Percentiles rank a stretch among this genome's conserved stretches.
Conservation (phyloP, 2,888 invertebrate species). For the Nomada fucata region DNA sequence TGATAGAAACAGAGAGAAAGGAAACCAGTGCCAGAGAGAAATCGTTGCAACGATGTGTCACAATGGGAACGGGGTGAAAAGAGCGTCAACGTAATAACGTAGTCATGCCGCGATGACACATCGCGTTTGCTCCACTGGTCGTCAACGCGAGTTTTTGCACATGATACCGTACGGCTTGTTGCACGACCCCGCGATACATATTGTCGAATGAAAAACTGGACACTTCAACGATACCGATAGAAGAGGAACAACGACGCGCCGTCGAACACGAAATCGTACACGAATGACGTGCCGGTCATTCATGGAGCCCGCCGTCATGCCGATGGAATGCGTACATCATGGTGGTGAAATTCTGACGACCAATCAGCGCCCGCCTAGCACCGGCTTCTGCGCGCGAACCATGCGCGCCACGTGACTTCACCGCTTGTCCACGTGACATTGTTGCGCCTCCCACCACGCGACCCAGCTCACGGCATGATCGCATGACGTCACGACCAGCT, state of each 20-base stretch:
- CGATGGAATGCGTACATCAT: conserved; percentile 78
- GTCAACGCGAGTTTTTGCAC: conserved; percentile 18
- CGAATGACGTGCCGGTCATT: conserved; percentile 82
- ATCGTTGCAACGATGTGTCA: conserved; percentile 28
- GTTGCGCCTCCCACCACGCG: conserved; percentile 52
- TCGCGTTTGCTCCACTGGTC: conserved; percentile 69
- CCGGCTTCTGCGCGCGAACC: conserved; percentile 67
- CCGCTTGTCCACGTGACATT: conserved; percentile 78
- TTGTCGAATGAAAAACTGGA: conserved; percentile 4
- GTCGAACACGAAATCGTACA: conserved; percentile 73
- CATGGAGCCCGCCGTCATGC: conserved; percentile 81
- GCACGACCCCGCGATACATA: conserved; percentile 16
- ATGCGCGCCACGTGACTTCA: conserved; percentile 80
- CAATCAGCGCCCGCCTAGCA: conserved; percentile 55
- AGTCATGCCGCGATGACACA: conserved; percentile 78
- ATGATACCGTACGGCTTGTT: conserved; percentile 14
- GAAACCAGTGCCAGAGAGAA: neutral
- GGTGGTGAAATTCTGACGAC: conserved; percentile 57
- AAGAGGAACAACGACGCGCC: conserved; percentile 45
- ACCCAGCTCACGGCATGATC: conserved; percentile 57
- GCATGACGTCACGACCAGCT: conserved; percentile 82
- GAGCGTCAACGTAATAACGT: conserved; percentile 41
- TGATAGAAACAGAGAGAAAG: neutral
- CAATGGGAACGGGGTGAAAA: conserved; percentile 13
- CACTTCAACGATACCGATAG: neutral